Conservation (phyloP, 1,140 invertebrate genomes). For the Heliconius himera region DNA sequence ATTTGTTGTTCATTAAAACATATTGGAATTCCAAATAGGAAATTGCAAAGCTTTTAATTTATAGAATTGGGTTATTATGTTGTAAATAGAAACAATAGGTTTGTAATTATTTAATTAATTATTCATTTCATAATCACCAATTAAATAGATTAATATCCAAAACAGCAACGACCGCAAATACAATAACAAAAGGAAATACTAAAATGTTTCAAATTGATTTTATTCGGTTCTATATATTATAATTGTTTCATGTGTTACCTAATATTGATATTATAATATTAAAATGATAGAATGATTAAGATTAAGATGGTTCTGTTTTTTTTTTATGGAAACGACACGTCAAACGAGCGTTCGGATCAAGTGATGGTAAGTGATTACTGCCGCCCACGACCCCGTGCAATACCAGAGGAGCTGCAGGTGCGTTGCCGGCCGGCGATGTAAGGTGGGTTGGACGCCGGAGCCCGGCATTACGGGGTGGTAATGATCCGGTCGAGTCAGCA, state of each 20-base stretch:
- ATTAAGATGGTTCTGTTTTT: no score
- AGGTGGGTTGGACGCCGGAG: no score
- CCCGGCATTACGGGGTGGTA: no score
- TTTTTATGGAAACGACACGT: no score
- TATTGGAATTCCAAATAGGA: slow-evolving; percentile 5
- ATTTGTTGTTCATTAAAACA: neutral
- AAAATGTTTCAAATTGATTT: neutral
- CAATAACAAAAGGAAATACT: neutral
- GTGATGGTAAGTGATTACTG: no score
- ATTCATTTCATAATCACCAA: neutral
- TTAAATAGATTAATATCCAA: neutral
- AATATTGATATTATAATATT: neutral
- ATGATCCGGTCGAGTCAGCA: no score
- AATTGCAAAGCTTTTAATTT: slow-evolving; percentile 8
- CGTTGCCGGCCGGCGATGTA: no score
- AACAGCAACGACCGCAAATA: neutral
- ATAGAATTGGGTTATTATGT: neutral
- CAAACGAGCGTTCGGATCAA: no score
- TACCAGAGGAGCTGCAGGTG: no score
- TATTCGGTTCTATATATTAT: neutral
- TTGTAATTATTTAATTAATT: slow-evolving; percentile 11
- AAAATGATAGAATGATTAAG: no score
- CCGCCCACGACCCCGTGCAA: no score
- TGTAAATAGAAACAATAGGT: neutral
- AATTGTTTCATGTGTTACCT: no score